Conservation (phyloP, 2,888 invertebrate genomes). For the Heliconius charithonia region DNA sequence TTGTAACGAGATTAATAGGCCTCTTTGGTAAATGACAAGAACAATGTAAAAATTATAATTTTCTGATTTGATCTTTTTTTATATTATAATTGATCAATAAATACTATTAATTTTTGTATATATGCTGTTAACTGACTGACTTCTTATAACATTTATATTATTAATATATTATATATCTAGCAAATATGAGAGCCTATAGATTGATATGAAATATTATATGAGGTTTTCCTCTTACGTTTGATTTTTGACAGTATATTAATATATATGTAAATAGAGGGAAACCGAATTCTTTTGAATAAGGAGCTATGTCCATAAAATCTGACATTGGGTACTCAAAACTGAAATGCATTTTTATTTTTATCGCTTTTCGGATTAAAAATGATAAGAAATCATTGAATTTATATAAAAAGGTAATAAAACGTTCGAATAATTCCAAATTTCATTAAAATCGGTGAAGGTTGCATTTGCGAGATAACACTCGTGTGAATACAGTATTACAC, state of each 20-base stretch:
- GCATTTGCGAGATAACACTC: not conserved
- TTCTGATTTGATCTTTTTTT: too few relatives aligned
- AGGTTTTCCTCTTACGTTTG: not conserved
- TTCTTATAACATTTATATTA: too few relatives aligned
- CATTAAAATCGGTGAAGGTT: constrained; percentile 12
- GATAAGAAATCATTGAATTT: constrained; percentile 5
- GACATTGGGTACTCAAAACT: not conserved
- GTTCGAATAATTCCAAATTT: not conserved
- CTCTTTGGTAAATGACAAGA: too few relatives aligned
- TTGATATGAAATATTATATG: not conserved
- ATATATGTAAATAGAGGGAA: not conserved
- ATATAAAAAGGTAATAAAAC: not conserved
- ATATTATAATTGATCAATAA: too few relatives aligned
- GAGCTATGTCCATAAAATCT: not conserved
- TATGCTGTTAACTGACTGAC: too few relatives aligned
- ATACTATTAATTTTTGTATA: too few relatives aligned
- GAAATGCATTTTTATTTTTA: not conserved
- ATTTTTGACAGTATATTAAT: not conserved
- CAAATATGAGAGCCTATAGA: too few relatives aligned
- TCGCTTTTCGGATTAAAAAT: not conserved
- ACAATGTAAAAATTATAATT: too few relatives aligned
- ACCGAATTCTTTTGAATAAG: not conserved
- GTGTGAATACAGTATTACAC: not conserved
- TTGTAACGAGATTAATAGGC: not conserved
- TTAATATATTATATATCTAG: too few relatives aligned